Conservation (phyloP, 2,797 vertebrate species). For the Carapus acus region DNA sequence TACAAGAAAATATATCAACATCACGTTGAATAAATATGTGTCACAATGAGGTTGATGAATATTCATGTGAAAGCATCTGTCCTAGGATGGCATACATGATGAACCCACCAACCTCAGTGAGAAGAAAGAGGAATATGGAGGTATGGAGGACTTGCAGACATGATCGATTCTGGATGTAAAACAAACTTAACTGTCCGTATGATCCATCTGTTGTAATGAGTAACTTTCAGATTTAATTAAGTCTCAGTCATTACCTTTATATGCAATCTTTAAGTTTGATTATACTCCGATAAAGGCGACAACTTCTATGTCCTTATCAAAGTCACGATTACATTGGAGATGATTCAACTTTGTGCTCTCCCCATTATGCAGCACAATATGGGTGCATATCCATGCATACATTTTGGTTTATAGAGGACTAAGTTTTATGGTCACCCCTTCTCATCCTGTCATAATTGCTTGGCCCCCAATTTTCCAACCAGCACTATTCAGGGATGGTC, state of each 20-base stretch:
- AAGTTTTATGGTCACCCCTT: too few relatives aligned
- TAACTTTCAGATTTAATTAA: conserved; percentile 13
- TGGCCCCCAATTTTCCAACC: too few relatives aligned
- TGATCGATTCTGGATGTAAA: conserved; percentile 42
- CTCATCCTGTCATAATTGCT: too few relatives aligned
- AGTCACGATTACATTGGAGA: too few relatives aligned
- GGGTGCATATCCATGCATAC: too few relatives aligned
- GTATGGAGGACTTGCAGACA: conserved; percentile 39
- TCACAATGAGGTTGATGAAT: conserved; percentile 61
- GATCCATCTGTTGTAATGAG: conserved; percentile 12
- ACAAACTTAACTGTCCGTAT: conserved; percentile 36
- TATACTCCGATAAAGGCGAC: too few relatives aligned
- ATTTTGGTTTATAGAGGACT: too few relatives aligned
- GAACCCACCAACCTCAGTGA: conserved; percentile 23
- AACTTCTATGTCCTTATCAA: too few relatives aligned
- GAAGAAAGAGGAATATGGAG: conserved; percentile 19
- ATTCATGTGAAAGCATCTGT: conserved; percentile 33
- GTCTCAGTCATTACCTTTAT: not conserved
- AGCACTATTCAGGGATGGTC: too few relatives aligned
- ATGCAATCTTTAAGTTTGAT: too few relatives aligned
- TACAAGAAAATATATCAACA: conserved; percentile 61
- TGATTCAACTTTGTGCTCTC: too few relatives aligned
- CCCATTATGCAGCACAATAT: too few relatives aligned
- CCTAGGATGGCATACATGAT: conserved; percentile 18
- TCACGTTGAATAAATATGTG: conserved; percentile 69